Evolutionary conservation across 1,140 invertebrate genomes (phyloP).

Genomic region (Drosophila ercepeae): DNA sequence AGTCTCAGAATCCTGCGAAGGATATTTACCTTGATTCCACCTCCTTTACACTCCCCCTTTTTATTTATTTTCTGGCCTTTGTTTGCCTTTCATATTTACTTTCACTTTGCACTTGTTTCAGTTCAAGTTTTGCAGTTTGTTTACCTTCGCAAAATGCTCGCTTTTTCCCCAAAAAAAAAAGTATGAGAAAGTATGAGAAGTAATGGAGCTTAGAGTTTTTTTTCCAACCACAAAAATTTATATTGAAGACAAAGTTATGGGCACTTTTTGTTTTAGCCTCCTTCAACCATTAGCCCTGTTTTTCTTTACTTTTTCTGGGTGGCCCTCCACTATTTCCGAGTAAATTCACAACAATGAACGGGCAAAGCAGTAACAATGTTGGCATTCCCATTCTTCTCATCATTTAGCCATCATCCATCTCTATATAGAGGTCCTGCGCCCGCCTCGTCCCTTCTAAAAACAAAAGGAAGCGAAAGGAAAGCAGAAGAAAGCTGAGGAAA

Average conservation of each 20-base stretch:
- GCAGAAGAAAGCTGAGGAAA: constrained; percentile 40
- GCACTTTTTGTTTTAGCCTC: constrained; percentile 3
- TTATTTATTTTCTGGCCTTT: constrained; percentile 34
- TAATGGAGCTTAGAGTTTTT: not conserved
- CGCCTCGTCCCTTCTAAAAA: not conserved
- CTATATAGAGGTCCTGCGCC: constrained; percentile 2
- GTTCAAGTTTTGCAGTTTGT: constrained; percentile 21
- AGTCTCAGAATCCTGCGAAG: not conserved
- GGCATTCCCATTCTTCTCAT: constrained; percentile 8
- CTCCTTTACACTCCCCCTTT: not conserved
- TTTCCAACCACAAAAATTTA: constrained; percentile 5
- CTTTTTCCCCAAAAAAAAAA: not conserved
- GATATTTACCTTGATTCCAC: constrained; percentile 24
- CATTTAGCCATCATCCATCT: constrained; percentile 30
- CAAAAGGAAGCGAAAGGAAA: constrained; percentile 8
- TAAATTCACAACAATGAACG: constrained; percentile 30
- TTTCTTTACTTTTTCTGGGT: not conserved
- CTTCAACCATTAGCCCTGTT: not conserved
- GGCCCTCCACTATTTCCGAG: constrained; percentile 27
- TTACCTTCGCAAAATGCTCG: constrained; percentile 33
- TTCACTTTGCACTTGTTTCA: constrained; percentile 41
- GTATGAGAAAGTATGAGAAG: not conserved
- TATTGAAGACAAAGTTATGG: not conserved
- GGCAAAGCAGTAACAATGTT: not conserved
- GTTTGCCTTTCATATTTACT: constrained; percentile 43